phyloP scores from a whole-genome alignment of 2,797 vertebrate species.

The Echiichthys vipera region DNA sequence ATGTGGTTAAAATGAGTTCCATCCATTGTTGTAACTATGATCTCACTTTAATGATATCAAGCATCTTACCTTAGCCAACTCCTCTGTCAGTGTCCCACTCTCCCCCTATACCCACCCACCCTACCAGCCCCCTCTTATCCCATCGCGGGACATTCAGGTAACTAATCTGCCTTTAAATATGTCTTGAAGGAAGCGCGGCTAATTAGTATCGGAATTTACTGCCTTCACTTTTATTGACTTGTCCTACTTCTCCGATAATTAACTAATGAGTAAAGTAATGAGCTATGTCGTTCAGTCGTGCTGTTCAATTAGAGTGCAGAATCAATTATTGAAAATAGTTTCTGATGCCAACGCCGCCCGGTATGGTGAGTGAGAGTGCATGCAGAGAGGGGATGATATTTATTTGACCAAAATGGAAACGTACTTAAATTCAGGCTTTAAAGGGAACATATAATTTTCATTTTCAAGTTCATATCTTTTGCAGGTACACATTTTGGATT shows the following conservation, averaged over 20 bases:
- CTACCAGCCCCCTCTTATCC: constrained; percentile 86
- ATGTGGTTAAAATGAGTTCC: constrained; percentile 33
- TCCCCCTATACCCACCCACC: constrained; percentile 55
- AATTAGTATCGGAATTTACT: constrained; percentile 99
- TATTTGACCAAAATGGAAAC: constrained; percentile 35
- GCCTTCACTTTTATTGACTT: constrained; percentile 99
- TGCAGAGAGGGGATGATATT: constrained; percentile 64
- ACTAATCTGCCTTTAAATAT: constrained; percentile 99
- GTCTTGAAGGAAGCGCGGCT: constrained; percentile 98
- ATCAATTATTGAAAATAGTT: constrained; percentile 99
- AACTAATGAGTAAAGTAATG: constrained; percentile 99
- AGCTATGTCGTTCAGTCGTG: constrained; percentile 99
- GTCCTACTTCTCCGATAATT: constrained; percentile 99
- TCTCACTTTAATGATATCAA: constrained; percentile 77
- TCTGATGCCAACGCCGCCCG: constrained; percentile 87
- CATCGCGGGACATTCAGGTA: constrained; percentile 95
- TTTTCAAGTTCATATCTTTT: too few relatives aligned
- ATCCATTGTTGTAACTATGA: constrained; percentile 69
- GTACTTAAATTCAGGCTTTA: neutral
- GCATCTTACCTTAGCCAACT: constrained; percentile 79
- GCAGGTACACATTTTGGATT: too few relatives aligned
- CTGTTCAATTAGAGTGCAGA: constrained; percentile 99
- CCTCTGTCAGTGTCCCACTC: constrained; percentile 77
- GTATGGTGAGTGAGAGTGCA: constrained; percentile 49
- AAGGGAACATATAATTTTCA: too few relatives aligned